phyloP scores from a whole-genome alignment of 2,113 vertebrate genomes.

The Peromyscus polionotus region DNA sequence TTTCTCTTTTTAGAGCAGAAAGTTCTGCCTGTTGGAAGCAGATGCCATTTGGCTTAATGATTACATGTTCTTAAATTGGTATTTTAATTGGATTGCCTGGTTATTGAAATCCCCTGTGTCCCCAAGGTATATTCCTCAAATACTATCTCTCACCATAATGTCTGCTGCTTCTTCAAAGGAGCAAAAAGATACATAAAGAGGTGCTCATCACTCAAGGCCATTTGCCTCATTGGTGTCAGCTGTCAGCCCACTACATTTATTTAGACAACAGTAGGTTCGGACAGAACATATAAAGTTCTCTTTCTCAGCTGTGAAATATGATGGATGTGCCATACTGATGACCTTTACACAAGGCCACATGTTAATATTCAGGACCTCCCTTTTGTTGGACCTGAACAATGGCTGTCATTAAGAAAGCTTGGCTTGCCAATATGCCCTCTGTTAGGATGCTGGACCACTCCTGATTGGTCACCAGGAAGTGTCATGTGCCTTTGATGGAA shows the following conservation, averaged over 20 bases:
- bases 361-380: constrained; percentile 90
- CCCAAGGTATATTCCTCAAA: constrained; percentile 75
- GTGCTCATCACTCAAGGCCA: constrained; percentile 75
- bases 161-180: constrained; percentile 72
- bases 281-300: constrained; percentile 86
- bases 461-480: constrained; percentile 91
- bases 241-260: constrained; percentile 79
- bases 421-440: constrained; percentile 91
- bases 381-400: constrained; percentile 91
- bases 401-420: constrained; percentile 89
- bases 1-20: constrained; percentile 50
- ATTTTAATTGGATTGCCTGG: constrained; percentile 80
- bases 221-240: constrained; percentile 70
- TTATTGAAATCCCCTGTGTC: constrained; percentile 74
- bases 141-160: constrained; percentile 25
- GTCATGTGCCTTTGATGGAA: constrained; percentile 92
- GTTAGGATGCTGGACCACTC: constrained; percentile 84
- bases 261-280: constrained; percentile 85
- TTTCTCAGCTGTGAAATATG: constrained; percentile 88
- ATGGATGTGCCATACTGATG: constrained; percentile 90
- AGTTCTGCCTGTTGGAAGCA: constrained; percentile 59
- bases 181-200: constrained; percentile 70
- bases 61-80: constrained; percentile 83
- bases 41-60: constrained; percentile 79
- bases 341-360: constrained; percentile 88